Conservation (phyloP, 2,888 invertebrate genomes). For the Drosophila mayaguana region DNA sequence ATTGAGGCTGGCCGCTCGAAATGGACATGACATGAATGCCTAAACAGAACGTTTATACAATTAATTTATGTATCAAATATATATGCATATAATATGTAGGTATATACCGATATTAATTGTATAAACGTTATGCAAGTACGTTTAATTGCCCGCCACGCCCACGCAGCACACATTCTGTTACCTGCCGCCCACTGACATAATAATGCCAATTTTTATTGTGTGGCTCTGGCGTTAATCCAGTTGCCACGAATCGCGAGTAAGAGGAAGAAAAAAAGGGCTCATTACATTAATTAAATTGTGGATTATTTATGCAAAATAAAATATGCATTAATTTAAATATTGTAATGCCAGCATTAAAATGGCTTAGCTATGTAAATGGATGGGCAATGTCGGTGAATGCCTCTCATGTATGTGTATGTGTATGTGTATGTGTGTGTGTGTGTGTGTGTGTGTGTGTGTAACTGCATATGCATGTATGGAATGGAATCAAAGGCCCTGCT, state of each 20-base stretch:
- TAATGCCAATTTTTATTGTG: constrained; percentile 56
- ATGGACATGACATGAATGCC: constrained; percentile 35
- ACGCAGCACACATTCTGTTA: background rate
- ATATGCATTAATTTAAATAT: constrained; percentile 66
- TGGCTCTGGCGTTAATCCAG: constrained; percentile 63
- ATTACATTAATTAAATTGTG: constrained; percentile 76
- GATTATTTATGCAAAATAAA: constrained; percentile 71
- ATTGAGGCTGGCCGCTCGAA: constrained; percentile 18
- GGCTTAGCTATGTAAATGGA: constrained; percentile 70
- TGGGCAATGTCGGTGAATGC: background rate
- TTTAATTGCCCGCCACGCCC: constrained; percentile 14
- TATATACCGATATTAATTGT: background rate
- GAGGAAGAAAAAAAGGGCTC: constrained; percentile 28
- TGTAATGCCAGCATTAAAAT: constrained; percentile 65
- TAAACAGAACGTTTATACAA: constrained; percentile 19
- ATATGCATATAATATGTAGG: background rate
- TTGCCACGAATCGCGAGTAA: constrained; percentile 45
- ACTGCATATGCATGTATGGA: background rate
- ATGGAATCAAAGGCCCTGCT: background rate
- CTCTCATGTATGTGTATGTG: no score
- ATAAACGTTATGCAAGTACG: background rate
- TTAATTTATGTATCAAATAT: background rate
- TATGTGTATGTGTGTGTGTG: no score
- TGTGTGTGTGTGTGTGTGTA: background rate
- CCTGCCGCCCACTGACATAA: constrained; percentile 21